Evolutionary conservation across 2,888 invertebrate genomes (phyloP).

Genomic region (Disparrhopalites patrizii): DNA sequence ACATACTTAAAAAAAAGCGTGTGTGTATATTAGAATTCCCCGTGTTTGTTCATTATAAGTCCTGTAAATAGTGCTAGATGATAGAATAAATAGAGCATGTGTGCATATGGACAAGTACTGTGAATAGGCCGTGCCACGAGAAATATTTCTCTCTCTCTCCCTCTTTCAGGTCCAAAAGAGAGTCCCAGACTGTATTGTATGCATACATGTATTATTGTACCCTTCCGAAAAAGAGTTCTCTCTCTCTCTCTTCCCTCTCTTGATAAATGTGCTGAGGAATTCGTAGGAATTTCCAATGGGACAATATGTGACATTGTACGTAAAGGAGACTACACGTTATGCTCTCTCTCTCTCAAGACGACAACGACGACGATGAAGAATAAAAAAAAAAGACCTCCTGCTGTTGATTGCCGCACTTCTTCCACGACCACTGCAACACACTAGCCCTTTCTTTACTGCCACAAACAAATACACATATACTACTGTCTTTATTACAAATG

Average conservation of each 20-base stretch:
- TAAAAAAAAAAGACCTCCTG: constrained; percentile 42
- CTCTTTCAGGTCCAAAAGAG: too few species aligned
- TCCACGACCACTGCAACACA: constrained; percentile 1
- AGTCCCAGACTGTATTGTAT: too few species aligned
- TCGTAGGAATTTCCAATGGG: constrained; percentile 11
- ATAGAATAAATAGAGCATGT: too few species aligned
- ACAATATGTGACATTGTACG: constrained; percentile 1
- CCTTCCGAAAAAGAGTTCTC: neutral
- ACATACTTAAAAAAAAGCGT: too few species aligned
- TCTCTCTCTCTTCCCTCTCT: neutral
- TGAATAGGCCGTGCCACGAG: too few species aligned
- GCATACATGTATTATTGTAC: too few species aligned
- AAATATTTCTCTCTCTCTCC: too few species aligned
- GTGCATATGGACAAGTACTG: too few species aligned
- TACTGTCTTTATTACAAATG: constrained; percentile 8
- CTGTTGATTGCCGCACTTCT: constrained; percentile 36
- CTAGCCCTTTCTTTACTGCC: constrained; percentile 10
- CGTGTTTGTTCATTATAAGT: too few species aligned
- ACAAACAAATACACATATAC: constrained; percentile 2
- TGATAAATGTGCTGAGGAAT: constrained; percentile 11
- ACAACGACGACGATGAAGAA: neutral
- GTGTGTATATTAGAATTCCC: too few species aligned
- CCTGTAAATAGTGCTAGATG: too few species aligned
- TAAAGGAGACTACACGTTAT: neutral
- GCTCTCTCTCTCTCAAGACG: neutral